These are phyloP conservation scores for Cinclus mexicanus DNA, from an alignment of 2,113 vertebrate species.

Conservation along the genomic window DNA sequence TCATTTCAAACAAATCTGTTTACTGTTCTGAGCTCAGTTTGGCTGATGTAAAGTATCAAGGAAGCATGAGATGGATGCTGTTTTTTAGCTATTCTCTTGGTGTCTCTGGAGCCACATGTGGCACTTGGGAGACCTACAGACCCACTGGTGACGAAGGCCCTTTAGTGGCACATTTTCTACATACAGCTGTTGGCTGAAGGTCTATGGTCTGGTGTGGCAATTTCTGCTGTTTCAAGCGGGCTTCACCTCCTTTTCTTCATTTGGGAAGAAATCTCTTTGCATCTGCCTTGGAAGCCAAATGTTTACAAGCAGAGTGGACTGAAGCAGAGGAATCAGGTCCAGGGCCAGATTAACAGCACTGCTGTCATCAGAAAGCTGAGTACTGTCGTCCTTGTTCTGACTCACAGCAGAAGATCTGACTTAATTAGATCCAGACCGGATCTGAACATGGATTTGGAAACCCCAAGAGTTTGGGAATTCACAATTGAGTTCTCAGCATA, in stretches of 20 bases:
- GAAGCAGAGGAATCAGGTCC: neutral
- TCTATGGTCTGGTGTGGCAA: neutral
- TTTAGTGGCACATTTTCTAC: neutral
- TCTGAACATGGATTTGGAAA: neutral
- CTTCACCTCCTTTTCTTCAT: neutral
- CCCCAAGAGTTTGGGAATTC: neutral
- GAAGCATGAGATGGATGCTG: neutral
- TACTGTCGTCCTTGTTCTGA: neutral
- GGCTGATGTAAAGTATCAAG: neutral
- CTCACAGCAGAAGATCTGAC: neutral
- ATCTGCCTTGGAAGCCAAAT: neutral
- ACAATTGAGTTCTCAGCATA: neutral
- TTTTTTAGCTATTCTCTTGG: neutral
- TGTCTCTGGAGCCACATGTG: neutral
- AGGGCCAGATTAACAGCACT: neutral
- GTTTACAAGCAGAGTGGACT: neutral
- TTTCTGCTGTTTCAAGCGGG: neutral
- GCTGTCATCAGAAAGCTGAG: neutral
- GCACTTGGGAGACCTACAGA: neutral
- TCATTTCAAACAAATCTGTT: neutral
- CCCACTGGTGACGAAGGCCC: neutral
- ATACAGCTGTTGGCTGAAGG: neutral
- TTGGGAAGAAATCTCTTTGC: neutral
- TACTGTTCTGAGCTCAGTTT: neutral
- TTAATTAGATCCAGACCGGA: neutral